phyloP scores from a whole-genome alignment of 2,797 vertebrate genomes.

The Chrysocyon brachyurus region DNA sequence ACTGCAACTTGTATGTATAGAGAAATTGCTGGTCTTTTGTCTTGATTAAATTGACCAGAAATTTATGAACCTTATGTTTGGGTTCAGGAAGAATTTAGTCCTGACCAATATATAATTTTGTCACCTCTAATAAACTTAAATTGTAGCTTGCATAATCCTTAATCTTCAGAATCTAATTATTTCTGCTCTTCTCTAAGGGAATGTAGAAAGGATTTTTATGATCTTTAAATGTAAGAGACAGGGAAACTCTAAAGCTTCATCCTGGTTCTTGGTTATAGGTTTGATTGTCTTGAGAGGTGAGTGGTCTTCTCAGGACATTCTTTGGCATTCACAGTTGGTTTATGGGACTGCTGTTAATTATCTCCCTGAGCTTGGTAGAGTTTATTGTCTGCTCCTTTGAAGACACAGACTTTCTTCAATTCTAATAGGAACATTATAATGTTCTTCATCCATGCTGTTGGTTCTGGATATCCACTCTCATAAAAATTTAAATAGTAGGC shows the following conservation, averaged over 20 bases:
- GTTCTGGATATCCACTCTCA: background rate
- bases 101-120: background rate
- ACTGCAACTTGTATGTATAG: background rate
- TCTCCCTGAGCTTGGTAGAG: background rate
- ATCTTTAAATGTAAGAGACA: background rate
- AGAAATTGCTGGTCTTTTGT: background rate
- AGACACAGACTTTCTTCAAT: background rate
- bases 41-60: background rate
- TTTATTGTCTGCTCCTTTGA: background rate
- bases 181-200: background rate
- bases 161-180: background rate
- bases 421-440: background rate
- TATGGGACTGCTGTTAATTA: background rate
- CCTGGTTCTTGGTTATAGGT: background rate
- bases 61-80: background rate
- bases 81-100: background rate
- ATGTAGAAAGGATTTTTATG: background rate
- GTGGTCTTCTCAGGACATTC: background rate
- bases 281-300: background rate
- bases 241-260: fast-evolving
- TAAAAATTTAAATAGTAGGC: background rate
- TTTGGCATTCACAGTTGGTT: background rate
- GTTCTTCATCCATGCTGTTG: background rate
- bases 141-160: background rate
- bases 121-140: background rate